Evolutionary conservation across 35 echinoderm and acorn worm species (phyloP).

Genomic region (Chiridota heheva): DNA sequence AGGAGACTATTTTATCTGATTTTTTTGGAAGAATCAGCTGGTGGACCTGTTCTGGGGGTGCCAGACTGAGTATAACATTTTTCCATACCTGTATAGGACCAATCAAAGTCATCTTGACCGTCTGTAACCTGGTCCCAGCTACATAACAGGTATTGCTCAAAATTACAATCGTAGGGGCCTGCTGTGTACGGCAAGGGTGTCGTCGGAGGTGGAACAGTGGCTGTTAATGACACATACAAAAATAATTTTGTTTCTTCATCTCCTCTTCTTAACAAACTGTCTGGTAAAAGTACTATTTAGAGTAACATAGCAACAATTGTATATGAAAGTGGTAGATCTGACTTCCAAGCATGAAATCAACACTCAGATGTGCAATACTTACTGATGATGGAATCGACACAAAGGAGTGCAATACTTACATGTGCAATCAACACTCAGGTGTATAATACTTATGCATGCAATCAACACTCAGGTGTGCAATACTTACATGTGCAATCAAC

Average conservation of each 20-base stretch:
- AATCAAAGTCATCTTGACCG: constrained; percentile 64
- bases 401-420: neutral
- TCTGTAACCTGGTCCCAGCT: constrained; percentile 48
- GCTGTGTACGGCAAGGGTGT: constrained; percentile 12
- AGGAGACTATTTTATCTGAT: too few relatives aligned
- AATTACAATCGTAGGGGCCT: constrained; percentile 48
- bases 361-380: neutral
- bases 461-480: neutral
- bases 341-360: neutral
- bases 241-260: neutral
- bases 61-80: too few relatives aligned
- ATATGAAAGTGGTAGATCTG: neutral
- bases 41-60: too few relatives aligned
- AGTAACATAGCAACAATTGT: neutral
- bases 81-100: too few relatives aligned
- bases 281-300: neutral
- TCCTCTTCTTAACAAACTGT: neutral
- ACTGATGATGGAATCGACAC: neutral
- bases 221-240: neutral
- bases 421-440: neutral
- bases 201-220: constrained; percentile 10
- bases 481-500: too few relatives aligned
- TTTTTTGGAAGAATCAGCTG: too few relatives aligned
- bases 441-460: neutral
- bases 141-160: constrained; percentile 48